Evolutionary conservation across 2,888 invertebrate genomes (phyloP), one percentile per base, ranked within the genome.

Genomic region (Leucania comma): DNA sequence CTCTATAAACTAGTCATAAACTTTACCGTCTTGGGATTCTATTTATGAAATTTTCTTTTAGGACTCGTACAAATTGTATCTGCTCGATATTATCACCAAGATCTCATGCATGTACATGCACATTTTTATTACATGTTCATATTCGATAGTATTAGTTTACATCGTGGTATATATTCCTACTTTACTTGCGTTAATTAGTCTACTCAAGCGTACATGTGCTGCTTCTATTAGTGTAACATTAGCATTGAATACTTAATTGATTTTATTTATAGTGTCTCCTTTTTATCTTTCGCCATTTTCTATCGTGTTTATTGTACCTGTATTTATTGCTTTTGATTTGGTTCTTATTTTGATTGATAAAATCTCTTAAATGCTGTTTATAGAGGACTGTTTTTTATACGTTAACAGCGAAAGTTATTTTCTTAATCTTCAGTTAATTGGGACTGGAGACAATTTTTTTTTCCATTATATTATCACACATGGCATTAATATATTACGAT

Each of bases 171-270:
- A 70, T 67, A 67, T 64, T 75, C 80, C 64, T 78, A 58, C 67
- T 62, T 75, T 32, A 38, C n/a, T 20, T 24, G 20, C 12, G 46
- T 70, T 78, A 75, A 79, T 78, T 75, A 79, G 48, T 62, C 54
- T 71, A 63, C 58, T 65, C 62, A 59, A 65, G 80, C 78, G 56
- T 75, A 50, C 64, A 75, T 69, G 61, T 74, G 68, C 75, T 75
- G 78, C 57, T 65, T 80, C 64, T 68, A 71, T 80, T 68, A 80
- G 51, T 51, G 65, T 62, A 51, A 10, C 58, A 79, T 79, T 79
- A 80, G 51, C 80, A 79, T 80, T 80, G 71, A 80, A 79, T 80
- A 71, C 80, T 70, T 79, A 64, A 79, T 80, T 80, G 64, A 54
- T 50, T 70, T 75, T 65, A 62, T 62, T 38, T 54, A 58, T 50